Evolutionary conservation across 2,888 invertebrate genomes (phyloP).

Genomic region (Aphidoletes aphidimyza): DNA sequence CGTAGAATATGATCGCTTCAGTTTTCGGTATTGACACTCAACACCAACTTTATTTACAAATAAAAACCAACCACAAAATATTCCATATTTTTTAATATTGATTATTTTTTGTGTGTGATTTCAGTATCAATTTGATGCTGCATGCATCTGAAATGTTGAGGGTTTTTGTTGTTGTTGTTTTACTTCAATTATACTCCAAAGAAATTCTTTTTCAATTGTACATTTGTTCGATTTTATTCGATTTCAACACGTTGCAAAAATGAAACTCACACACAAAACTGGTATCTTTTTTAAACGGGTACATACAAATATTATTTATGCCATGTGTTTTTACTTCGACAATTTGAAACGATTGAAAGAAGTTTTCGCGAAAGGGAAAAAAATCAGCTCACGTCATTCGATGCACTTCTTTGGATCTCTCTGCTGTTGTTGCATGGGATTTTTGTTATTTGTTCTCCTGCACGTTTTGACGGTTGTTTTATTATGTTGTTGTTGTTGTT

Average conservation of each 20-base stretch:
- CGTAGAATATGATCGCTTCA: not conserved
- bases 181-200: not conserved
- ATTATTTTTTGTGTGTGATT: not conserved
- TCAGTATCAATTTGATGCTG: not conserved
- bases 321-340: not conserved
- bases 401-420: not conserved
- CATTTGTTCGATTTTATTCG: conserved; percentile 23
- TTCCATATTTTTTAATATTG: conserved; percentile 18
- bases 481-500: not conserved
- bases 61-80: no score
- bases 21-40: no score
- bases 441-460: not conserved
- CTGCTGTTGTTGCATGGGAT: not conserved
- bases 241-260: not conserved
- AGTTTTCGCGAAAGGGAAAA: not conserved
- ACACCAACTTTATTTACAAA: no score
- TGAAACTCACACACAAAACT: not conserved
- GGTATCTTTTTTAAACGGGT: conserved; percentile 5
- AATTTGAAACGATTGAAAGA: not conserved
- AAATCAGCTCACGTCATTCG: conserved; percentile 29
- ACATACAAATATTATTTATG: conserved; percentile 21
- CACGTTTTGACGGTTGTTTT: no score
- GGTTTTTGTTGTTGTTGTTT: not conserved
- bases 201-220: conserved; percentile 16
- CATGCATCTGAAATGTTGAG: not conserved